Conservation (phyloP, 2,888 invertebrate genomes). For the Ichneumoninae sp. region DNA sequence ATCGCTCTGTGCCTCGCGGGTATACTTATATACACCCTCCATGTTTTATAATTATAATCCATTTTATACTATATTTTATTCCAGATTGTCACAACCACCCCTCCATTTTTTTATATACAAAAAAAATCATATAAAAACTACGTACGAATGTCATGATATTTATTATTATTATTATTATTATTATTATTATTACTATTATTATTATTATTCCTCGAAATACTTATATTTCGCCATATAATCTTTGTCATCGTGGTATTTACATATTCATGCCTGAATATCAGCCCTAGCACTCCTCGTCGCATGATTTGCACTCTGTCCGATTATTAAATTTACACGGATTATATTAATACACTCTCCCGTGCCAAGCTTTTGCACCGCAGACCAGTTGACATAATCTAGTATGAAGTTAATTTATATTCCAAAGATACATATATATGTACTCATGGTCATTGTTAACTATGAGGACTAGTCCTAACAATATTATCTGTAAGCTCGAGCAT, state of each 20-base stretch:
- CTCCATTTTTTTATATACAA: constrained; percentile 25
- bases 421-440: neutral
- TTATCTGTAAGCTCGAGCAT: constrained; percentile 42
- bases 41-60: constrained; percentile 80
- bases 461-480: constrained; percentile 28
- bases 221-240: constrained; percentile 33
- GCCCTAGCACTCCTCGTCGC: constrained; percentile 72
- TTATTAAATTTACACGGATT: constrained; percentile 28
- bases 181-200: constrained; percentile 11
- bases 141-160: constrained; percentile 37
- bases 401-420: constrained; percentile 18
- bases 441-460: constrained; percentile 35
- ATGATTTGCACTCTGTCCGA: constrained; percentile 77
- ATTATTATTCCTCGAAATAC: constrained; percentile 23
- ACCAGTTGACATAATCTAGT: constrained; percentile 10
- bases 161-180: constrained; percentile 14
- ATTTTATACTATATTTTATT: constrained; percentile 81
- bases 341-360: neutral
- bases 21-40: constrained; percentile 56
- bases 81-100: constrained; percentile 81
- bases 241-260: constrained; percentile 52
- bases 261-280: constrained; percentile 32
- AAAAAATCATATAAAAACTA: constrained; percentile 58
- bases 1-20: neutral
- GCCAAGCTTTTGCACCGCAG: constrained; percentile 28